phyloP scores from a whole-genome alignment of 2,113 vertebrate genomes.

The Vimba vimba region DNA sequence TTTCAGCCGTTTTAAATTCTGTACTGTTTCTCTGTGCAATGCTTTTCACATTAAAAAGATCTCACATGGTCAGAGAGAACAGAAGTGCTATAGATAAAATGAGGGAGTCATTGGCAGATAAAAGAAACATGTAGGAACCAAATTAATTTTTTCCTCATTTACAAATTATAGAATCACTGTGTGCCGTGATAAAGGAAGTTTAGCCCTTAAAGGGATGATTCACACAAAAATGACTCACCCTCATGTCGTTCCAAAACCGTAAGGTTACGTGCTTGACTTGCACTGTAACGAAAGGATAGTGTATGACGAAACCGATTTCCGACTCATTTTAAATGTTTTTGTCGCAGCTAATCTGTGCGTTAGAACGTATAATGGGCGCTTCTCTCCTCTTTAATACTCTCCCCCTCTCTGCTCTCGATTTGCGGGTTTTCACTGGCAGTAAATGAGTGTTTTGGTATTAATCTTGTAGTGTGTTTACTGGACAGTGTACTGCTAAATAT shows the following conservation, averaged over 20 bases:
- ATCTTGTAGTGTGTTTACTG: background rate
- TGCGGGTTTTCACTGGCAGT: conserved; percentile 15
- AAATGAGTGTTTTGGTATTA: conserved; percentile 41
- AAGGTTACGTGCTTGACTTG: too few relatives aligned
- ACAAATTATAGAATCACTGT: background rate
- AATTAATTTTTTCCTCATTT: background rate
- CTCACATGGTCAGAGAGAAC: background rate
- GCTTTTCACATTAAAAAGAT: conserved; percentile 19
- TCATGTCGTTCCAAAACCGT: too few relatives aligned
- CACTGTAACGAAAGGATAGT: too few relatives aligned
- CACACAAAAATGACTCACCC: too few relatives aligned
- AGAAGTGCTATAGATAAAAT: background rate
- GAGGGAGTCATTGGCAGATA: background rate
- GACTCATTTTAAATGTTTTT: too few relatives aligned
- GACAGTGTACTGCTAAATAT: background rate
- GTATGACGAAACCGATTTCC: too few relatives aligned
- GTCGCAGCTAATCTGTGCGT: conserved; percentile 18
- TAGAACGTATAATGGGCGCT: conserved; percentile 10
- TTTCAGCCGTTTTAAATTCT: conserved; percentile 63
- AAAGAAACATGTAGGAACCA: background rate
- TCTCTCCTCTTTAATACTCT: background rate
- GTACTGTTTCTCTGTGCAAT: conserved; percentile 34
- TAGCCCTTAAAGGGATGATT: too few relatives aligned
- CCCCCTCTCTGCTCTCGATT: conserved; percentile 19
- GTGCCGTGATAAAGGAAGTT: background rate